Conservation (phyloP, 2,888 invertebrate genomes). For the Neoscelio sp. region DNA sequence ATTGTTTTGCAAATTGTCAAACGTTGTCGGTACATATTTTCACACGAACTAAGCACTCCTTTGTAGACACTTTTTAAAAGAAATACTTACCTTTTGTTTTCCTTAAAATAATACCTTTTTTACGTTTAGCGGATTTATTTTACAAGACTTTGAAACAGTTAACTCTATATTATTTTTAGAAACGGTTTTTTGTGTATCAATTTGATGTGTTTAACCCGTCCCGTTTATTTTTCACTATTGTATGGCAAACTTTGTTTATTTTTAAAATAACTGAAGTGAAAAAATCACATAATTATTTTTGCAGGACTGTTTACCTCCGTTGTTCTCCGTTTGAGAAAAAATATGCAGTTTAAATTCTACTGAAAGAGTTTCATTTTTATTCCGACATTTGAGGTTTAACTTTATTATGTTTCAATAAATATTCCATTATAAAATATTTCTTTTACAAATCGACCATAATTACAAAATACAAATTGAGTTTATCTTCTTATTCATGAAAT, state of each 20-base stretch:
- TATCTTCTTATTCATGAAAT: too few relatives aligned
- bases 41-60: background rate
- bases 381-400: background rate
- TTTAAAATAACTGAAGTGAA: constrained; percentile 22
- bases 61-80: background rate
- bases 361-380: too few relatives aligned
- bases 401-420: constrained; percentile 6
- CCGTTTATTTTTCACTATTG: constrained; percentile 31
- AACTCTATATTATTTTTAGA: constrained; percentile 20
- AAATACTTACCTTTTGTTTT: constrained; percentile 24
- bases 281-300: constrained; percentile 27
- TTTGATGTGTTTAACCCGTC: constrained; percentile 9
- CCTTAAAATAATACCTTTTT: constrained; percentile 9
- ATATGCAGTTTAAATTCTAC: background rate
- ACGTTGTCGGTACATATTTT: background rate
- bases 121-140: constrained; percentile 7
- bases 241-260: constrained; percentile 23
- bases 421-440: background rate
- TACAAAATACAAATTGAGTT: too few relatives aligned
- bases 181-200: constrained; percentile 11
- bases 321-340: constrained; percentile 11
- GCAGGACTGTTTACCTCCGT: constrained; percentile 8
- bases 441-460: background rate
- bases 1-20: background rate
- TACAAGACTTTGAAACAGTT: constrained; percentile 13